phyloP scores from a whole-genome alignment of 1,140 invertebrate genomes.

The Vanessa tameamea region DNA sequence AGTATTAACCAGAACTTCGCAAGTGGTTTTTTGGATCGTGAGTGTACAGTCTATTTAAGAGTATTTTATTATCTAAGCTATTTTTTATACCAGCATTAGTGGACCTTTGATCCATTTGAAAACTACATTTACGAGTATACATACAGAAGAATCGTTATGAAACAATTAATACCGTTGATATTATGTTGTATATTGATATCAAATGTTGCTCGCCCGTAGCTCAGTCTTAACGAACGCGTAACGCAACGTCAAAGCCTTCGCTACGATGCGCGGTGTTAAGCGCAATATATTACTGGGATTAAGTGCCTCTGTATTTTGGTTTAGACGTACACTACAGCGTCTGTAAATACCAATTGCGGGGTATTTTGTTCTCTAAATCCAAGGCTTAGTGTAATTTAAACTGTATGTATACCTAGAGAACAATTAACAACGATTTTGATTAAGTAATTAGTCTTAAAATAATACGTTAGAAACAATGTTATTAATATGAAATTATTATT shows the following conservation, averaged over 20 bases:
- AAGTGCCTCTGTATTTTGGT: constrained; percentile 12
- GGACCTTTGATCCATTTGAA: too few species aligned
- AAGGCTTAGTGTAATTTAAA: not conserved
- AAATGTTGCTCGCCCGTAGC: not conserved
- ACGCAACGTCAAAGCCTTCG: not conserved
- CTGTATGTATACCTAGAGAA: not conserved
- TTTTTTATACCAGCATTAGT: too few species aligned
- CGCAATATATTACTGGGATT: constrained; percentile 2
- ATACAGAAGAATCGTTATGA: too few species aligned
- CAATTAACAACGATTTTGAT: not conserved
- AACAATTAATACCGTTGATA: too few species aligned
- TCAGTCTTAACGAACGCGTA: not conserved
- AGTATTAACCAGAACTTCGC: too few species aligned
- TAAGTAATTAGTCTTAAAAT: not conserved
- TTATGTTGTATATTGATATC: not conserved
- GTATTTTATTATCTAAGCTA: too few species aligned
- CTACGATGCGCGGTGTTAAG: not conserved
- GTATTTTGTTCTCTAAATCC: not conserved
- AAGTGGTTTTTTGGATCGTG: too few species aligned
- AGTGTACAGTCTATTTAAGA: too few species aligned
- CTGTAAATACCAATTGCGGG: constrained; percentile 10
- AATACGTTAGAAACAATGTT: too few species aligned
- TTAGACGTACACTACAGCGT: constrained; percentile 3
- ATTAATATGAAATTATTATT: too few species aligned
- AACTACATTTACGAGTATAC: too few species aligned